phyloP scores from a whole-genome alignment of 1,140 invertebrate species.

The Caenorhabditis inopinata region DNA sequence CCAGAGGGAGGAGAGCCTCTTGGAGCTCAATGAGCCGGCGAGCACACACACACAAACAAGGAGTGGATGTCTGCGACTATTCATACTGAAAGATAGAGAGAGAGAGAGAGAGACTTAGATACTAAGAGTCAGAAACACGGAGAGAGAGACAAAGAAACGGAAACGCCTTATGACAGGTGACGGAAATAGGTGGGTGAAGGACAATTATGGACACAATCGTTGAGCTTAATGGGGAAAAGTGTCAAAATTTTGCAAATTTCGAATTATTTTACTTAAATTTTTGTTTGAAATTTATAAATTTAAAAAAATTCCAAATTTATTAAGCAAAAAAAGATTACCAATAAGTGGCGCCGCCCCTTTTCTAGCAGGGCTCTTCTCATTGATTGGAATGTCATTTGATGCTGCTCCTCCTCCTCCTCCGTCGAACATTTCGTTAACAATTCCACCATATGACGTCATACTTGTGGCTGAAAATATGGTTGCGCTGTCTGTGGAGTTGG shows the following conservation, averaged over 20 bases:
- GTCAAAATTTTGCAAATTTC: neutral
- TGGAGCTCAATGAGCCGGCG: conserved; percentile 1
- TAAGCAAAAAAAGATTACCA: neutral
- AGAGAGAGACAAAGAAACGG: neutral
- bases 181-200: no score
- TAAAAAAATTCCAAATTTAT: neutral
- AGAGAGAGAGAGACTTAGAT: neutral
- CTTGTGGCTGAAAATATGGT: neutral
- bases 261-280: neutral
- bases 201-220: no score
- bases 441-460: conserved; percentile 41
- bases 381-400: neutral
- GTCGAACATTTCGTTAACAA: conserved; percentile 45
- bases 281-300: neutral
- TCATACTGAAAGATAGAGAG: neutral
- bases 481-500: neutral
- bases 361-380: neutral
- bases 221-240: no score
- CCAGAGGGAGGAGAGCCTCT: no score
- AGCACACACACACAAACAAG: neutral
- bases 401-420: neutral
- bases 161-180: neutral
- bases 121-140: neutral
- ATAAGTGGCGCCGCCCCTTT: neutral
- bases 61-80: neutral